phyloP scores from a whole-genome alignment of 2,113 vertebrate species.

The Spheniscus mendiculus region DNA sequence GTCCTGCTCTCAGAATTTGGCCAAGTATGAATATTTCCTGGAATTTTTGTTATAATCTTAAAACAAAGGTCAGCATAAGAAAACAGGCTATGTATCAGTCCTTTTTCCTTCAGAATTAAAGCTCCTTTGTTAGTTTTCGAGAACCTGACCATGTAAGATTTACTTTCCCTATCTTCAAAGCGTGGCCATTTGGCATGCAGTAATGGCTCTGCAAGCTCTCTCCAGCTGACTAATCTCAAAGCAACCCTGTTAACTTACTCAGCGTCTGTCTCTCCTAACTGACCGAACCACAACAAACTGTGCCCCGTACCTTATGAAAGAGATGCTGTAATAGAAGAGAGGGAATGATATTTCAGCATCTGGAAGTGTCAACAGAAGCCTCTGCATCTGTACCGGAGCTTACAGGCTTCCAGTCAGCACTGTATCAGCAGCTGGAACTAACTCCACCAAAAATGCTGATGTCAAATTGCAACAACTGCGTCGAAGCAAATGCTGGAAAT shows the following conservation, averaged over 20 bases:
- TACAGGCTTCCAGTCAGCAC: not conserved
- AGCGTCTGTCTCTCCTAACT: not conserved
- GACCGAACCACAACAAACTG: not conserved
- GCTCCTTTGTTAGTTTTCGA: slow-evolving; percentile 9
- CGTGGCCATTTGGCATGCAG: not conserved
- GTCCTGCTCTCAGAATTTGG: not conserved
- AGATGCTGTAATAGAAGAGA: not conserved
- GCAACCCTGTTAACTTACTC: not conserved
- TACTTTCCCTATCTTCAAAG: slow-evolving; percentile 47
- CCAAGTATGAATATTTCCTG: not conserved
- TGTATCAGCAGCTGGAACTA: not conserved
- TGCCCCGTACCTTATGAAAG: not conserved
- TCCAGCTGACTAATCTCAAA: slow-evolving; percentile 40
- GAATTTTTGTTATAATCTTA: not conserved
- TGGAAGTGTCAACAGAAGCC: not conserved
- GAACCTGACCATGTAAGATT: not conserved
- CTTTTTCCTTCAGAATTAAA: not conserved
- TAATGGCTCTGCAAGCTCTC: not conserved
- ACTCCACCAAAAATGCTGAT: not conserved
- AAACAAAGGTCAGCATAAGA: not conserved
- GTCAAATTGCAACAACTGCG: not conserved
- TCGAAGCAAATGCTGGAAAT: not conserved
- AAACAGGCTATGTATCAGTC: not conserved
- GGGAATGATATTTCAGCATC: not conserved
- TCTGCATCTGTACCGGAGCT: not conserved